Evolutionary conservation across 2,113 vertebrate species (phyloP), one percentile per base, ranked within the genome.

Genomic region (Paralichthys olivaceus): DNA sequence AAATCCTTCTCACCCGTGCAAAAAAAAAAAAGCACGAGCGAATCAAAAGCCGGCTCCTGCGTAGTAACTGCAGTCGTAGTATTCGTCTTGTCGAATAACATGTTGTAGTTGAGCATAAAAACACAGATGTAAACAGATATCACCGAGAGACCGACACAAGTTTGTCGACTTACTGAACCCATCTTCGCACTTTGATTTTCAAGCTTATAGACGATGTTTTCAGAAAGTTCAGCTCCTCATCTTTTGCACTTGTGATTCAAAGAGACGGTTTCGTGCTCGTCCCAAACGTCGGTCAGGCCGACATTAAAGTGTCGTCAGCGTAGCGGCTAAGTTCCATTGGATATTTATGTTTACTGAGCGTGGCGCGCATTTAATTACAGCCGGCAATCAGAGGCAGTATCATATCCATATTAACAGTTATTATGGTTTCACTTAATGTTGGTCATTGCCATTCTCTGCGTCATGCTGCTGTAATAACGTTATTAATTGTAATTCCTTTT

Each of bases 401-500:
- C 56, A 14, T 37, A 45, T 67, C 71, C 32, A 45, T 77, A 87
- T 76, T 58, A 81, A 62, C 43, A 49, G 58, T 80, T 75, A 67
- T 57, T 66, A 76, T 53, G 22, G 51, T 28, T 73, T 61, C 25
- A 72, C 72, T 80, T 59, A 19, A 49, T 71, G 69, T 43, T 59
- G 72, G 53, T 79, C 72, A 69, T 84, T 59, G 72, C 57, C 23
- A 34, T 67, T 68, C 71, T 68, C 71, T 67, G 60, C 73, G 76
- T 72, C 47, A 1, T 17, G 62, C 72, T 53, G 62, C 66, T 82
- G 37, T 77, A 87, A 85, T 80, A 72, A 78, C 69, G 40, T 84
- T 85, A 89, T 85, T 85, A 83, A 83, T 87, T 89, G 77, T 87
- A 87, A 90, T 84, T 88, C 71, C 57, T 79, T 81, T 71, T 83